Evolutionary conservation across 2,113 vertebrate genomes (phyloP).

Genomic region (Indicator maculatus): DNA sequence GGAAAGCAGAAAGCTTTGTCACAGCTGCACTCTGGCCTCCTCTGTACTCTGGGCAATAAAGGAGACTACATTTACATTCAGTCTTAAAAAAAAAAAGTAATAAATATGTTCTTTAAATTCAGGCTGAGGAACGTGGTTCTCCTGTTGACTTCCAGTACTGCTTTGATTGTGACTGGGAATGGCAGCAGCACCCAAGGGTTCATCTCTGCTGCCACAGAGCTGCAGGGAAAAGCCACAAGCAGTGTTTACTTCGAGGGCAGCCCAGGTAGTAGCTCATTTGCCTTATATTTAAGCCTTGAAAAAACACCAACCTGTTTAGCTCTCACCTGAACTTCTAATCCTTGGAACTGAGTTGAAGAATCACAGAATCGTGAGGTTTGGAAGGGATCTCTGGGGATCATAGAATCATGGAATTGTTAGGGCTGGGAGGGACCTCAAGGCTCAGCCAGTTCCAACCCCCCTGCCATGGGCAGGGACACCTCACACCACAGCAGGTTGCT

Average conservation of each 20-base stretch:
- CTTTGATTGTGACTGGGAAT: accelerated
- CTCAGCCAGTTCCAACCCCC: too few species aligned
- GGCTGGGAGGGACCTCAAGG: too few species aligned
- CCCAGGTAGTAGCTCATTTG: background rate
- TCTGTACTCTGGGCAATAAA: background rate
- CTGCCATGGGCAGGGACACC: too few species aligned
- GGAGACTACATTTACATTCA: background rate
- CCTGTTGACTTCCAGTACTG: background rate
- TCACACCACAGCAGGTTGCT: too few species aligned
- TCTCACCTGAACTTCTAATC: background rate
- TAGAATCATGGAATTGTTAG: too few species aligned
- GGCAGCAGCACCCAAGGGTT: background rate
- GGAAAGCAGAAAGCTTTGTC: conserved; percentile 1
- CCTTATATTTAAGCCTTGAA: background rate
- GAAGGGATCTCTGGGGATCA: too few species aligned
- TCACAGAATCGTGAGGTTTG: too few species aligned
- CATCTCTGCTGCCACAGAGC: background rate
- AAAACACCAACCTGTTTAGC: background rate
- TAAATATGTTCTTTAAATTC: background rate
- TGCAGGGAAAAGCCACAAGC: accelerated
- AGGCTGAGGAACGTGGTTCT: background rate
- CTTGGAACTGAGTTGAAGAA: background rate
- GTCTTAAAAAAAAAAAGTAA: background rate
- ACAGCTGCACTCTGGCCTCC: background rate
- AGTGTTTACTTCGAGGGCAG: background rate